A percentile compares a stretch with the other conserved stretches of the same genome.
These are phyloP conservation scores for Pseudococcus jackbeardsleyi DNA, from an alignment of 2,888 invertebrate species.

Conservation along the genomic window DNA sequence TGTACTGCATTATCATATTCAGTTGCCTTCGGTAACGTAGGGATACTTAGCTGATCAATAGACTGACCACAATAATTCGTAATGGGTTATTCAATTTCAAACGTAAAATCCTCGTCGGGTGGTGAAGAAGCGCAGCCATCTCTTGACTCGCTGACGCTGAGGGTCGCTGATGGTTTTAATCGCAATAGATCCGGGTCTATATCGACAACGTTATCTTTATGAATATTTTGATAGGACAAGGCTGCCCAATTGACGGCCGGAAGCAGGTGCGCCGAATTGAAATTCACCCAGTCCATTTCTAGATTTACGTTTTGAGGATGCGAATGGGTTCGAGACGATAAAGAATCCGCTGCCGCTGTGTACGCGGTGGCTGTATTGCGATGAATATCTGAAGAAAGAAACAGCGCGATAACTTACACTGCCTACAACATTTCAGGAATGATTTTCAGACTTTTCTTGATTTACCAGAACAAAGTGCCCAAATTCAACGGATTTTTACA, in stretches of 20 bases:
- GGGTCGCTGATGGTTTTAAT: background rate
- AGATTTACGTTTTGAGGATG: background rate
- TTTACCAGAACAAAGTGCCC: no score
- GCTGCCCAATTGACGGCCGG: slow-evolving; percentile 39
- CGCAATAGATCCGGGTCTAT: slow-evolving; percentile 42
- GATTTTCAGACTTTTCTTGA: no score
- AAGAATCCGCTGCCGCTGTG: background rate
- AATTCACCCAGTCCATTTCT: slow-evolving; percentile 53
- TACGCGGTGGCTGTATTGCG: background rate
- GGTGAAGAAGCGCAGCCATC: slow-evolving; percentile 3
- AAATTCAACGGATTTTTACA: no score
- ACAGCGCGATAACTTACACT: background rate
- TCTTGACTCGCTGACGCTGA: background rate
- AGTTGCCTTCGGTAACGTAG: no score
- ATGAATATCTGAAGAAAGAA: background rate
- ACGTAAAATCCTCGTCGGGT: slow-evolving; percentile 31
- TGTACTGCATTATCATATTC: no score
- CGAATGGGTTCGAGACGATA: background rate
- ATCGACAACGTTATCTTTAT: slow-evolving; percentile 22
- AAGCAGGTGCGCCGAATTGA: background rate
- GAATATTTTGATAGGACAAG: slow-evolving; percentile 20
- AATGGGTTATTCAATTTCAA: slow-evolving; percentile 35
- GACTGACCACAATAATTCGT: no score
- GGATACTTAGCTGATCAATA: no score
- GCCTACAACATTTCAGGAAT: background rate